Base-by-base conservation (phyloP, 2,888 invertebrate species). In the Elmis aenea region DNA sequence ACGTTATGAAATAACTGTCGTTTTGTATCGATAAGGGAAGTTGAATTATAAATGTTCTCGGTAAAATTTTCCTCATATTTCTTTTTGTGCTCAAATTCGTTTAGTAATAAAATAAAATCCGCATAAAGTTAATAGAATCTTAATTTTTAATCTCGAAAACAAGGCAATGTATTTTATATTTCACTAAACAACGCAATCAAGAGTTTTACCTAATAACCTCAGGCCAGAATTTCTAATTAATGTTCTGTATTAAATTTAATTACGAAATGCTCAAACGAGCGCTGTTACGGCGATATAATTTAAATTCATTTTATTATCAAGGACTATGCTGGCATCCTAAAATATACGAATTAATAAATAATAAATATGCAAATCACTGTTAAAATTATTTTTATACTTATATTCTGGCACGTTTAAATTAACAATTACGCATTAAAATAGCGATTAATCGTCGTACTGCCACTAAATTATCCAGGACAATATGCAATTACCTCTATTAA, bases 181-280 rank as follows among this genome's bases (percentile, higher is more conserved):
- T 50, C 39, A 44, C 45, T 45, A 48, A 55, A 53, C 52, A 50
- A 51, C 49, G 44, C 50, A 48, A 47, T 47, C 50, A 50, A 50
- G 52, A 54, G 51, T 53, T 54, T 51, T 52, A 52, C 52, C 56
- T 55, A 54, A 55, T 57, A 56, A 55, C 58, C 52, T 49, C 51
- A 44, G 52, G 56, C 52, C 46, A 43, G 54, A 54, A 54, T 55
- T 55, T 54, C 54, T 57, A 55, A 58, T 58, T 55, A 58, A 58
- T 55, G 54, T 55, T 54, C 51, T 51, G 55, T 56, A 54, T 51
- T 50, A 56, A 57, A 57, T 57, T 57, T 57, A 57, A 57, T 57
- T 57, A 54, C 52, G 52, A 48, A 49, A 51, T 52, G 49, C 48
- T 52, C 51, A 49, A 38, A 42, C 42, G 34, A 38, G 42, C 42